Evolutionary conservation across 2,888 invertebrate species (phyloP), one percentile per base, ranked within the genome.

Genomic region (Tanytarsus gracilentus): DNA sequence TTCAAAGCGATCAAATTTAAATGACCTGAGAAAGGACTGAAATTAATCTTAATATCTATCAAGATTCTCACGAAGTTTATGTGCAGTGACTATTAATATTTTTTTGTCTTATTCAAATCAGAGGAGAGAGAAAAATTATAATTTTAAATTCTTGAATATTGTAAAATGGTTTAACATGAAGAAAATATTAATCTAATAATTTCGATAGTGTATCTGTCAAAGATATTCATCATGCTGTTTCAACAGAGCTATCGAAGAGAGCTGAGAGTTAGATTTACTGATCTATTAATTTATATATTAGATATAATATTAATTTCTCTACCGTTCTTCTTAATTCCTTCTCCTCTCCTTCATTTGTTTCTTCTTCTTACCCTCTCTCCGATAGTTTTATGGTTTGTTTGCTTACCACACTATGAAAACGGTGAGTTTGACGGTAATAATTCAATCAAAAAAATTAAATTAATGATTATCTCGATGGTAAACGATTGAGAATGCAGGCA

Each of bases 401-500:
- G 21, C 25, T 25, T 11, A 18, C 23, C 9, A 23, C 39, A 16
- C 14, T 25, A 49, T 3, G 21, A 44, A 44, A 16, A 16, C 14
- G 18, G 18, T 23, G 23, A 21, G 39, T 58, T 44, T 58, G 58
- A 25, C 40, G 39, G 44, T 58, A 58, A 58, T 58, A 58, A 48
- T 58, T 58, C 58, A 58, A 58, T 58, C 58, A 58, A 58, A n/a
- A n/a, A n/a, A 58, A 21, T 48, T 58, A 29, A 58, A 58, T 58
- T 58, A 58, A 58, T 58, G 58, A 58, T 58, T 14, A 14, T 21
- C 16, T 30, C 14, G 44, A 44, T 9, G 29, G 27, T 18, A 56
- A 21, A 18, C 44, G 58, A 58, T 48, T 48, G 29, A 58, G 48
- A 25, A 55, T 33, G 27, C 3, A 40, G 27, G 16, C 26, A 36